phyloP scores from a whole-genome alignment of 2,797 vertebrate genomes.

The Somateria mollissima region DNA sequence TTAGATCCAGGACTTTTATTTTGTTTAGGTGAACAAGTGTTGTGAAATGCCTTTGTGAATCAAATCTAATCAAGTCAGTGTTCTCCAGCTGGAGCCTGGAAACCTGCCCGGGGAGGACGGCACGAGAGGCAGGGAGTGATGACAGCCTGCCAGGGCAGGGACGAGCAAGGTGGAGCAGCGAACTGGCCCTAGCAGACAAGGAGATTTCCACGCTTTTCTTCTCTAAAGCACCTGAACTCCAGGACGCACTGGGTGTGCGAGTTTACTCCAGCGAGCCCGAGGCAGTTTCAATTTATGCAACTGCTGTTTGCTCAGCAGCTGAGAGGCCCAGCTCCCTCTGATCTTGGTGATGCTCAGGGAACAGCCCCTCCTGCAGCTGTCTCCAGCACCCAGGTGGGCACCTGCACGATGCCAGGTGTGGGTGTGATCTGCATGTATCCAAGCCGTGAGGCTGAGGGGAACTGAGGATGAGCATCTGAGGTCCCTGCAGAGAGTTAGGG shows the following conservation, averaged over 20 bases:
- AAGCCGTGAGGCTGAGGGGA: background rate
- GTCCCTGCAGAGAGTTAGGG: background rate
- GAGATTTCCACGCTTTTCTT: background rate
- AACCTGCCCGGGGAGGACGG: constrained; percentile 31
- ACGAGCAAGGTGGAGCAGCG: constrained; percentile 7
- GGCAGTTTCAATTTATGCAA: constrained; percentile 70
- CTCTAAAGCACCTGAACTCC: background rate
- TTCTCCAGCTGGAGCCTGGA: constrained; percentile 65
- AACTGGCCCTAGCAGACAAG: background rate
- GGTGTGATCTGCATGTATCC: background rate
- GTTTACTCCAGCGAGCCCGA: background rate
- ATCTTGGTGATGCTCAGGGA: background rate
- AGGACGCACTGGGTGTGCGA: constrained; percentile 37
- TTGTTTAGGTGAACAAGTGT: constrained; percentile 38
- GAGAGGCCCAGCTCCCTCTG: constrained; percentile 41
- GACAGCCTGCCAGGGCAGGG: constrained; percentile 20
- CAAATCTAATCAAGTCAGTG: constrained; percentile 50
- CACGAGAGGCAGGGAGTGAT: background rate
- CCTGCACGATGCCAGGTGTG: background rate
- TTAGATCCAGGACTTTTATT: constrained; percentile 42
- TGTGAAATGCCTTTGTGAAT: constrained; percentile 65
- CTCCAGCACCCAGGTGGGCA: constrained; percentile 18
- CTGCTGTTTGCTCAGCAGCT: constrained; percentile 62
- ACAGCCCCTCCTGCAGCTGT: background rate
- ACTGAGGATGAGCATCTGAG: background rate